Conservation (phyloP, 2,113 vertebrate species). For the Gasterosteus aculeatus region DNA sequence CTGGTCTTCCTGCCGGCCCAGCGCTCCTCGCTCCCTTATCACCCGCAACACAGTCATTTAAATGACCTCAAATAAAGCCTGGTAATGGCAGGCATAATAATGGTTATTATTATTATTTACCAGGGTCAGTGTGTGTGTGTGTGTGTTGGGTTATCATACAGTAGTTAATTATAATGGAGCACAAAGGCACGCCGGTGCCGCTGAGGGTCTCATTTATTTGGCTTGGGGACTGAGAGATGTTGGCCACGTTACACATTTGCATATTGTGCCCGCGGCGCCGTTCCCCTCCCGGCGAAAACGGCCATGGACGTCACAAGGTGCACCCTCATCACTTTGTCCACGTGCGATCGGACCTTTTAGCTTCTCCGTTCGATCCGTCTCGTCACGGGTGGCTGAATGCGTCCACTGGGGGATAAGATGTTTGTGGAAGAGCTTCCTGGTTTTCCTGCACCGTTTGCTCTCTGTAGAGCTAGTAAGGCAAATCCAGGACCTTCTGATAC, state of each 20-base stretch:
- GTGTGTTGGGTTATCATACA: conserved; percentile 65
- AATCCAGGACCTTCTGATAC: neutral
- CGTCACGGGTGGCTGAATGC: conserved; percentile 32
- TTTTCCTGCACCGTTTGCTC: conserved; percentile 25
- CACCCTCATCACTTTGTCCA: conserved; percentile 44
- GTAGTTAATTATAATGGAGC: conserved; percentile 79
- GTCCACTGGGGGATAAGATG: conserved; percentile 30
- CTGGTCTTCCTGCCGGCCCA: conserved; percentile 53
- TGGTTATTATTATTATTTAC: conserved; percentile 58
- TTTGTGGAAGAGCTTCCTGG: conserved; percentile 46
- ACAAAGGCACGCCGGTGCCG: conserved; percentile 68
- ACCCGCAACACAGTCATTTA: conserved; percentile 64
- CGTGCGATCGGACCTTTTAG: conserved; percentile 42
- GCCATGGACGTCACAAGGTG: conserved; percentile 20
- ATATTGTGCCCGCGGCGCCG: conserved; percentile 29
- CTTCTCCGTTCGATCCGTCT: conserved; percentile 44
- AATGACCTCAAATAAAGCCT: conserved; percentile 73
- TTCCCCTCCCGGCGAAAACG: neutral
- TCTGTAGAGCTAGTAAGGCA: conserved; percentile 8
- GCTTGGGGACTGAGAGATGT: conserved; percentile 41
- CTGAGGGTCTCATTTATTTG: conserved; percentile 74
- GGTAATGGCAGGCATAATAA: conserved; percentile 67
- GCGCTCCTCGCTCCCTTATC: conserved; percentile 64
- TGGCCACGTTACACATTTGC: conserved; percentile 50
- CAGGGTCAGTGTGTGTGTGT: too few species aligned